Evolutionary conservation across 2,888 invertebrate genomes (phyloP).

Genomic region (Sphecodes monilicornis): DNA sequence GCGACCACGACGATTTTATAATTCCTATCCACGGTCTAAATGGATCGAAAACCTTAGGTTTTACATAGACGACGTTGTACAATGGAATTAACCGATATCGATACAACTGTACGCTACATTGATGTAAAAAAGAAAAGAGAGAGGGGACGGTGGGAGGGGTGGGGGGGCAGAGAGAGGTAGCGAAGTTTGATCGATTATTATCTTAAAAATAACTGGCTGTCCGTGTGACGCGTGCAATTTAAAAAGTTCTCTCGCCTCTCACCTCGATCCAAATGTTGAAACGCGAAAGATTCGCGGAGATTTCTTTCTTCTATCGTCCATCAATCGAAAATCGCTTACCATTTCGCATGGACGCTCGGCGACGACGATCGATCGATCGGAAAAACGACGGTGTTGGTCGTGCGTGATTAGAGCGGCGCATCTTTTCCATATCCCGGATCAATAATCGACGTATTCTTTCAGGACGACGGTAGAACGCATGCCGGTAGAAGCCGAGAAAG

Average conservation of each 20-base stretch:
- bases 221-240: not conserved
- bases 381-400: constrained; percentile 26
- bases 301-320: not conserved
- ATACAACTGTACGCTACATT: not conserved
- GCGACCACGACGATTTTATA: constrained; percentile 13
- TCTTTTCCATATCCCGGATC: constrained; percentile 55
- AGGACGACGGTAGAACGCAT: constrained; percentile 93
- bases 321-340: constrained; percentile 34
- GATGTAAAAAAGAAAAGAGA: not conserved
- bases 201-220: constrained; percentile 5
- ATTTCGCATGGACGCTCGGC: constrained; percentile 23
- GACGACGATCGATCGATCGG: constrained; percentile 56
- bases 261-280: not conserved
- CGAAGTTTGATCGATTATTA: not conserved
- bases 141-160: fast-evolving
- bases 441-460: constrained; percentile 79
- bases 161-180: not conserved
- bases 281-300: not conserved
- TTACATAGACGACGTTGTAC: not conserved
- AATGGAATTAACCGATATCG: not conserved
- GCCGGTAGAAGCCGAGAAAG: constrained; percentile 87
- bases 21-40: constrained; percentile 7
- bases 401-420: constrained; percentile 53
- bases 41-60: constrained; percentile 4
- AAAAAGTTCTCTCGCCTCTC: not conserved